Percentiles rank a stretch among this genome's conserved stretches.
Evolutionary conservation across 2,888 invertebrate genomes (phyloP).

Genomic region (Auanema sp.): DNA sequence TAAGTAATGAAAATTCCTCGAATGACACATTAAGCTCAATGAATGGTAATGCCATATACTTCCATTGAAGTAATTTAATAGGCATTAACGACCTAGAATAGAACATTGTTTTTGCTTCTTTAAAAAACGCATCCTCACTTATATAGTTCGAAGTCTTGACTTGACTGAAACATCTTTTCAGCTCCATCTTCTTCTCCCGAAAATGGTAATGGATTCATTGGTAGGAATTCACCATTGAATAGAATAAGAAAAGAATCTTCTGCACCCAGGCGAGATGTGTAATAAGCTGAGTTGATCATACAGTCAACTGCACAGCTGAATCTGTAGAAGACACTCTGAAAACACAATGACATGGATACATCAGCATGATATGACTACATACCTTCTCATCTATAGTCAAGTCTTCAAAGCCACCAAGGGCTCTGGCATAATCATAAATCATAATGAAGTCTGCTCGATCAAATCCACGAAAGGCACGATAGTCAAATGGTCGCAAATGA

Average conservation of each 20-base stretch:
- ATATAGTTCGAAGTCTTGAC: constrained; percentile 35
- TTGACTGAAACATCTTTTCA: constrained; percentile 18
- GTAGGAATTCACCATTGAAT: constrained; percentile 37
- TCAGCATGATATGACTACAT: not conserved
- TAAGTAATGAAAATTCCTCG: constrained; percentile 40
- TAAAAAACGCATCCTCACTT: constrained; percentile 24
- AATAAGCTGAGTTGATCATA: constrained; percentile 43
- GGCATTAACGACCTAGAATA: constrained; percentile 42
- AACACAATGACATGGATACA: not conserved
- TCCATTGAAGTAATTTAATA: constrained; percentile 36
- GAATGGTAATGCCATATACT: constrained; percentile 36
- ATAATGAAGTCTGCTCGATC: constrained; percentile 42
- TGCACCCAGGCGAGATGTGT: constrained; percentile 28
- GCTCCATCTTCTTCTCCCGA: constrained; percentile 34
- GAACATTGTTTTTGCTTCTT: not conserved
- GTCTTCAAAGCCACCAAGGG: constrained; percentile 37
- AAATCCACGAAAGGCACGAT: constrained; percentile 36
- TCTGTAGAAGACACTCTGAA: constrained; percentile 38
- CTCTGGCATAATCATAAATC: constrained; percentile 40
- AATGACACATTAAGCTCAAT: constrained; percentile 32
- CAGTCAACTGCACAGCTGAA: constrained; percentile 43
- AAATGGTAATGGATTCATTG: constrained; percentile 35
- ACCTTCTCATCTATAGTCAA: constrained; percentile 36
- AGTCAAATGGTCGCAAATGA: constrained; percentile 36
- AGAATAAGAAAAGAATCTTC: constrained; percentile 24